phyloP scores from a whole-genome alignment of 1,140 invertebrate genomes.

The Frieseomelitta varia region DNA sequence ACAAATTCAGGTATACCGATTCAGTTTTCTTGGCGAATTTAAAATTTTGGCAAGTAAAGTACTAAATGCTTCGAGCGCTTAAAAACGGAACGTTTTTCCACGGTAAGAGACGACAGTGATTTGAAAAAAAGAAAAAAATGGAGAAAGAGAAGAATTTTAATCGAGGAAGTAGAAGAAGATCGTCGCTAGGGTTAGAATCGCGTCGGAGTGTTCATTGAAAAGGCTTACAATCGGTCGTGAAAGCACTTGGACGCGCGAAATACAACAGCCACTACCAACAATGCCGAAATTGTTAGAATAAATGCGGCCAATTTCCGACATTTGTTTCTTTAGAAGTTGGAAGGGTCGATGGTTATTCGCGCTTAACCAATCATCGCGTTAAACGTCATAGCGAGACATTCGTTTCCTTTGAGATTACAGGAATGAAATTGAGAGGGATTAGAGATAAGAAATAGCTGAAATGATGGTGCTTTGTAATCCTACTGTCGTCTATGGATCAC shows the following conservation, averaged over 20 bases:
- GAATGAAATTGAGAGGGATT: not conserved
- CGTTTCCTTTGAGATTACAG: not conserved
- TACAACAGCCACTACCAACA: conserved; percentile 28
- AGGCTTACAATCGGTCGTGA: conserved; percentile 37
- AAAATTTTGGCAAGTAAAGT: not conserved
- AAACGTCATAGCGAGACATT: not conserved
- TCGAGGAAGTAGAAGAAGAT: not conserved
- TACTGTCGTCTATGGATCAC: too few relatives aligned
- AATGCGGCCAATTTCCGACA: conserved; percentile 43
- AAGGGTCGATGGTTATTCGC: not conserved
- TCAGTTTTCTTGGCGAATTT: not conserved
- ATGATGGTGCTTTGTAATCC: not conserved
- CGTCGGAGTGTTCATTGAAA: not conserved
- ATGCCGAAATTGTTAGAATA: conserved; percentile 46
- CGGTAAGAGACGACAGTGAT: not conserved
- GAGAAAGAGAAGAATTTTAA: not conserved
- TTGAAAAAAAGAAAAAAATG: not conserved
- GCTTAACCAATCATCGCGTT: not conserved
- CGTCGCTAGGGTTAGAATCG: not conserved
- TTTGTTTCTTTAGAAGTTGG: not conserved
- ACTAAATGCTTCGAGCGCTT: not conserved
- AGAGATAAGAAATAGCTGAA: not conserved
- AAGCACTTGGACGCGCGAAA: conserved; percentile 30
- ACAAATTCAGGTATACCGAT: not conserved
- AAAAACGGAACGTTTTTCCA: not conserved